phyloP scores from a whole-genome alignment of 2,113 vertebrate genomes.

The Thryonomys swinderianus region DNA sequence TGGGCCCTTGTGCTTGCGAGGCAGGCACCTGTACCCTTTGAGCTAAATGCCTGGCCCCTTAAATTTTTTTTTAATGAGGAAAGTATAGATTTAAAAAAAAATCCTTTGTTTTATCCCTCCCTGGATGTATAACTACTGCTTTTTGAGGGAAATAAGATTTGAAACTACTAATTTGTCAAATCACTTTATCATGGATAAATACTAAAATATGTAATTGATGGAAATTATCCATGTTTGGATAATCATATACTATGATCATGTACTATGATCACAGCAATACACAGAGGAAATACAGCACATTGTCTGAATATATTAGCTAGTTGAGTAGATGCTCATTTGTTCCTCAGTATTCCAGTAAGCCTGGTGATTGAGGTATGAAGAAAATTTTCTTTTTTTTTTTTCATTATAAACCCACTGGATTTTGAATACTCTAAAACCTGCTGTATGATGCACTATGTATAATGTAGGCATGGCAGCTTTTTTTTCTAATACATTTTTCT shows the following conservation, averaged over 20 bases:
- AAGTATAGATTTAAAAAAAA: not conserved
- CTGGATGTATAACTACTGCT: not conserved
- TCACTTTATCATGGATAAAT: not conserved
- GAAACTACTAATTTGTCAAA: not conserved
- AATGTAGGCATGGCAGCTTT: not conserved
- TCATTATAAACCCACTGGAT: not conserved
- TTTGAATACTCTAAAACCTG: not conserved
- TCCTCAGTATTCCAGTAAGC: conserved; percentile 1
- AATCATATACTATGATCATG: not conserved
- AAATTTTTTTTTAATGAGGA: not conserved
- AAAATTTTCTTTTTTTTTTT: not conserved
- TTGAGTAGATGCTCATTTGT: not conserved
- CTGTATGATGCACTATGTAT: not conserved
- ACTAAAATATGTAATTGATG: not conserved
- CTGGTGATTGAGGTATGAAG: not conserved
- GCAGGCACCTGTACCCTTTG: too few species aligned
- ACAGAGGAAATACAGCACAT: not conserved
- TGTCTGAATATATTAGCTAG: not conserved
- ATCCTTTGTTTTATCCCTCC: not conserved
- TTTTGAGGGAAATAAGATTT: conserved; percentile 2
- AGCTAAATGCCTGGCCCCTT: too few species aligned
- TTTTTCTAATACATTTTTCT: conserved; percentile 24
- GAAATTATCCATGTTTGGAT: not conserved
- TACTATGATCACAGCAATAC: not conserved
- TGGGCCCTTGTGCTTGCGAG: too few species aligned